Base-by-base conservation (phyloP, 2,797 vertebrate genomes). In the Arnoldichthys spilopterus region DNA sequence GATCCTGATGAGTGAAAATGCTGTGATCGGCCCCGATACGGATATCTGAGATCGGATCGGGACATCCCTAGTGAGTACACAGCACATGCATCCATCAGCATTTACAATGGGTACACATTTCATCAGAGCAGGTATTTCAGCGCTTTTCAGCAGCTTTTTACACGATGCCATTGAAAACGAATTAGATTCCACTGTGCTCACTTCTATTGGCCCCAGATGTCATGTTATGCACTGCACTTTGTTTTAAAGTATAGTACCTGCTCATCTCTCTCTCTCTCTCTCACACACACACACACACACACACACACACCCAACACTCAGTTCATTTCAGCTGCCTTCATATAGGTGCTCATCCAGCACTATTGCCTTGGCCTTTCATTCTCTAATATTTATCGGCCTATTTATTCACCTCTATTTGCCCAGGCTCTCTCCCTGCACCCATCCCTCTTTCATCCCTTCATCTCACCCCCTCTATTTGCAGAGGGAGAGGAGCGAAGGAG, bases 321-420 rank as follows among this genome's bases (percentile, higher is more conserved):
- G 15, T 40, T 20, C 4, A n/a, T 37, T 40, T 37, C 34, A n/a
- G 32, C 7, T 22, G 34, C 34, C 34, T 63, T 40, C 43, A 49
- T 28, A 47, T 16, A 68, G 24, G 45, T 13, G 34, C 61, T 63
- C 61, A 32, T 32, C 47, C 16, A 49, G 67, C 32, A 0, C 32
- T 6, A 30, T 13, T 37, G 61, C 49, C 26, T 73, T 58, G 34
- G 20, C 68, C 59, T 70, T 77, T 77, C 53, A 49, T 59, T 15
- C 40, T 32, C n/a, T 43, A 72, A 67, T 64, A 66, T 70, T 78
- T 78, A 78, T 72, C 26, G 61, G 30, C 61, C 49, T 45, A 67
- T 67, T 72, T 72, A 58, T 73, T 66, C 30, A 28, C 53, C 56
- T 66, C 53, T 40, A 18, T 62, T 58, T 51, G 43, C 24, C 28